Percentiles rank a stretch among this genome's conserved stretches.
Conservation (phyloP, 2,797 vertebrate species). For the Lutra lutra region DNA sequence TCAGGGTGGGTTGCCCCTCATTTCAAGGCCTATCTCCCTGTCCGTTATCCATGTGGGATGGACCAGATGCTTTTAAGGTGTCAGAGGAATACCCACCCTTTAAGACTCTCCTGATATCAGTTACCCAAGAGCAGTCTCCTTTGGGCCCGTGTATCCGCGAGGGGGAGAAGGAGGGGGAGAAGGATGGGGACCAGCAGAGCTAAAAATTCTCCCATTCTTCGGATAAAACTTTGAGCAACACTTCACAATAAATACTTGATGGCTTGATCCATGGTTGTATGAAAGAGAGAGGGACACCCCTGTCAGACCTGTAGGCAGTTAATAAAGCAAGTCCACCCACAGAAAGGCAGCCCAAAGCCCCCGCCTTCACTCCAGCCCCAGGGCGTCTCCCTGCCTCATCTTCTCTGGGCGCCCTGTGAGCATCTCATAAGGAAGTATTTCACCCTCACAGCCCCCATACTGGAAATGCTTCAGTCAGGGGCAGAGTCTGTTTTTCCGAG, state of each 20-base stretch:
- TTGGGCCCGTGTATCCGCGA: background rate
- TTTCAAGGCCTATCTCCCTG: background rate
- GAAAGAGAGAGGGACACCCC: background rate
- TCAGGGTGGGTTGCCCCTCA: background rate
- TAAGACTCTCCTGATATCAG: background rate
- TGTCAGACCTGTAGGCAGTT: background rate
- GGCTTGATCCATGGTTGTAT: too few species aligned
- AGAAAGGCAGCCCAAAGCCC: background rate
- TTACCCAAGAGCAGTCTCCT: background rate
- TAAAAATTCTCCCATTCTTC: background rate
- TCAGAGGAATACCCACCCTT: background rate
- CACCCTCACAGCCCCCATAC: constrained; percentile 49
- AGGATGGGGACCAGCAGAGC: background rate
- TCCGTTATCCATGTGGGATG: background rate
- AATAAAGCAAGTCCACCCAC: background rate
- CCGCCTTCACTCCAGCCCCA: background rate
- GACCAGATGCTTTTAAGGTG: background rate
- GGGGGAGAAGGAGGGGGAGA: rapidly evolving
- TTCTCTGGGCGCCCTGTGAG: background rate
- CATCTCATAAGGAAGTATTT: constrained; percentile 43
- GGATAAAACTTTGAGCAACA: background rate
- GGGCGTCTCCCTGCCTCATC: background rate
- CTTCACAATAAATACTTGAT: background rate
- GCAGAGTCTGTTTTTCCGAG: constrained; percentile 61
- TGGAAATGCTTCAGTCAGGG: constrained; percentile 57